phyloP scores from a whole-genome alignment of 2,888 invertebrate species.

The Spodoptera littoralis region DNA sequence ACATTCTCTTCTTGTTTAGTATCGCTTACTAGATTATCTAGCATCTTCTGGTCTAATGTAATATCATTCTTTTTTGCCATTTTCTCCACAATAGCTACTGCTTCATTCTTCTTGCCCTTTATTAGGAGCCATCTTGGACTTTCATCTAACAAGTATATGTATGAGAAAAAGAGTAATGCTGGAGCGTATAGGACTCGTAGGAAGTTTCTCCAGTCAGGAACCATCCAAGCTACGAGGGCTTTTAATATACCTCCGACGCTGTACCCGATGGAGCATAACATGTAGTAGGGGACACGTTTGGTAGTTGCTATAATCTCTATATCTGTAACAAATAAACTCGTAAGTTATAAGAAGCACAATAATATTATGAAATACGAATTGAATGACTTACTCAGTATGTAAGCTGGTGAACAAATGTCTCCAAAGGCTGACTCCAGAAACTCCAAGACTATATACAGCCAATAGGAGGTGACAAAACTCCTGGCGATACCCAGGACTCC shows the following conservation, averaged over 20 bases:
- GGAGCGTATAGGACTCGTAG: conserved; percentile 91
- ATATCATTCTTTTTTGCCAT: conserved; percentile 87
- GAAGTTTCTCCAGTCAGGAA: conserved; percentile 91
- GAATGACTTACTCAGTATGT: conserved; percentile 72
- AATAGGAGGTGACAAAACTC: conserved; percentile 75
- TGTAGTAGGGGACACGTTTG: conserved; percentile 71
- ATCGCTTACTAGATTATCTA: conserved; percentile 63
- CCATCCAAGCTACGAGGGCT: conserved; percentile 72
- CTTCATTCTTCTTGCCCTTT: conserved; percentile 90
- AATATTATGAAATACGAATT: neutral
- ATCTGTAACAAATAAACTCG: conserved; percentile 63
- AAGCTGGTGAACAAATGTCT: conserved; percentile 77
- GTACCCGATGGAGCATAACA: conserved; percentile 69
- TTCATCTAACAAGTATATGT: conserved; percentile 91
- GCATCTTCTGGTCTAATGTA: conserved; percentile 64
- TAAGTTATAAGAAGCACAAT: neutral
- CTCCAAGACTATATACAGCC: conserved; percentile 76
- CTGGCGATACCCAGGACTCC: conserved; percentile 72
- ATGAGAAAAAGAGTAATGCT: conserved; percentile 90
- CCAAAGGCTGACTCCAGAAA: conserved; percentile 79
- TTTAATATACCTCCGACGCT: conserved; percentile 65
- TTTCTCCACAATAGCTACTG: conserved; percentile 89
- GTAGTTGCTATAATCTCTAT: conserved; percentile 77
- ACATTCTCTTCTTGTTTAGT: conserved; percentile 61
- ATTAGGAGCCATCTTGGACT: conserved; percentile 94